These are phyloP conservation scores for Trilocha varians DNA, from an alignment of 2,888 invertebrate genomes.

Conservation along the genomic window DNA sequence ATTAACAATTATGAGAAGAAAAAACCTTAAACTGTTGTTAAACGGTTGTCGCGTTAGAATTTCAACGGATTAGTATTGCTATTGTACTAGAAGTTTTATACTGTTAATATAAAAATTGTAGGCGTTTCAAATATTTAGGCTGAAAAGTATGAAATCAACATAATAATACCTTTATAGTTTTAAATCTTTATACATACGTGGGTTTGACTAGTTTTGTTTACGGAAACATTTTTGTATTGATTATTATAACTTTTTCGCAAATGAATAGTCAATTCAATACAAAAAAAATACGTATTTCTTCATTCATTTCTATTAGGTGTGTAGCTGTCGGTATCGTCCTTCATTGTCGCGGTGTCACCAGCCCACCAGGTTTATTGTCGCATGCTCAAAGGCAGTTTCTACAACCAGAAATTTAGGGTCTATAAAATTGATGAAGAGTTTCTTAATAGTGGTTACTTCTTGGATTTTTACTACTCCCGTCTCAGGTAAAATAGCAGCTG, in stretches of 20 bases:
- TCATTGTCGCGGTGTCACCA: slow-evolving; percentile 58
- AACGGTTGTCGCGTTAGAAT: neutral
- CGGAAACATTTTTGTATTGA: too few relatives aligned
- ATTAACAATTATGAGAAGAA: slow-evolving; percentile 38
- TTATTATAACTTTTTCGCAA: neutral
- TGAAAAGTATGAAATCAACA: too few relatives aligned
- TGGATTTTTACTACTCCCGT: slow-evolving; percentile 27
- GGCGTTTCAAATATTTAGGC: too few relatives aligned
- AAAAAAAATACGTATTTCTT: slow-evolving; percentile 4
- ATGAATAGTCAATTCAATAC: slow-evolving; percentile 1
- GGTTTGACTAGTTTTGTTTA: too few relatives aligned
- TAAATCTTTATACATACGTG: too few relatives aligned
- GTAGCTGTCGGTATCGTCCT: slow-evolving; percentile 34
- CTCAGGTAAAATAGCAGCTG: slow-evolving; percentile 17
- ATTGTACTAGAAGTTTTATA: too few relatives aligned
- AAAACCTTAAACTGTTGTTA: slow-evolving; percentile 9
- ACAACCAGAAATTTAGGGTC: slow-evolving; percentile 59
- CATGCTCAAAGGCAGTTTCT: slow-evolving; percentile 59
- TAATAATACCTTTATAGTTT: too few relatives aligned
- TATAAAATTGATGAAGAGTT: slow-evolving; percentile 65
- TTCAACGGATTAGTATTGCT: neutral
- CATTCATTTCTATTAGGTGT: slow-evolving; percentile 35
- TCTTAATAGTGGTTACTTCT: slow-evolving; percentile 50
- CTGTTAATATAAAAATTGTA: too few relatives aligned
- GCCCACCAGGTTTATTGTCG: slow-evolving; percentile 52